Conservation (phyloP, 2,888 invertebrate species). For the Unio pictorum region DNA sequence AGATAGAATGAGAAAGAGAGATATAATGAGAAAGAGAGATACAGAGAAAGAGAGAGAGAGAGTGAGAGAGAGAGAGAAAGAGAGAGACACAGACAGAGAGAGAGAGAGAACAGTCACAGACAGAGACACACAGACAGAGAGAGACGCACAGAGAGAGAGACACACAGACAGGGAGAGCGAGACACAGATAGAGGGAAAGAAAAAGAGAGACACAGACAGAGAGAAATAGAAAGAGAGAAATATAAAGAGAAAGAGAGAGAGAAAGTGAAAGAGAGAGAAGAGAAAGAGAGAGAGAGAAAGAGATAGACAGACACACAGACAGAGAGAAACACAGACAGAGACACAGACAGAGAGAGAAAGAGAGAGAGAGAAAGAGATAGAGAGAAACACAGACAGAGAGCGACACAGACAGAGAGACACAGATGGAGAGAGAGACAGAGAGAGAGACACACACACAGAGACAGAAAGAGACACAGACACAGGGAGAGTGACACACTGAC, state of each 20-base stretch:
- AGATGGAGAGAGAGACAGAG: background rate
- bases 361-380: background rate
- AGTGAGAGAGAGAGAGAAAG: background rate
- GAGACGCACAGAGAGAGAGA: background rate
- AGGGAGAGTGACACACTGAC: background rate
- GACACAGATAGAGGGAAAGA: conserved; percentile 1
- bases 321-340: background rate
- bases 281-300: background rate
- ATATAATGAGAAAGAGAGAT: background rate
- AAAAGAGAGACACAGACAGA: background rate
- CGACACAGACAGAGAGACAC: background rate
- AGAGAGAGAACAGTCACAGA: background rate
- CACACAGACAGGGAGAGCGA: background rate
- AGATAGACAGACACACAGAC: background rate
- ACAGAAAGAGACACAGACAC: background rate
- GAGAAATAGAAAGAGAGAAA: background rate
- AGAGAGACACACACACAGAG: background rate
- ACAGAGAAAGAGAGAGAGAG: background rate
- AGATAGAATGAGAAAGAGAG: background rate
- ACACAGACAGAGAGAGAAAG: background rate
- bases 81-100: background rate
- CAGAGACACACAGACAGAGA: background rate
- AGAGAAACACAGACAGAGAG: background rate
- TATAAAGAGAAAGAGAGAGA: background rate
- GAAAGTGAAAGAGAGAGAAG: background rate